Conservation (phyloP, 92 coral and sea anemone genomes). For the Heteractis magnifica region DNA sequence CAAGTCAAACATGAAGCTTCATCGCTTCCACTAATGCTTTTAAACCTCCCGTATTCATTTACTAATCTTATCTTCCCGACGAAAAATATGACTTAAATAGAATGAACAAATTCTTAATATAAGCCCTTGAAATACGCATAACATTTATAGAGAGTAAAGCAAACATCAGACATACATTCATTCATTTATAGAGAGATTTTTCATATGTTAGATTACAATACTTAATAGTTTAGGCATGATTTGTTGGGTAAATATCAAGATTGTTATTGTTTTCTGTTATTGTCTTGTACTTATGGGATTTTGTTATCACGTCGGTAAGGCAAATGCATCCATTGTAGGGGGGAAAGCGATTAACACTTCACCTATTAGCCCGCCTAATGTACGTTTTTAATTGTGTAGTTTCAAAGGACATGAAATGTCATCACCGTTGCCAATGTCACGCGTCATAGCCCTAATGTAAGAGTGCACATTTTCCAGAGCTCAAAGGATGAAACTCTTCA, state of each 20-base stretch:
- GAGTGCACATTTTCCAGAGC: constrained; percentile 14
- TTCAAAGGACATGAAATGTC: constrained; percentile 12
- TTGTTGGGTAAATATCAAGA: neutral
- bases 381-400: constrained; percentile 3
- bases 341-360: constrained; percentile 22
- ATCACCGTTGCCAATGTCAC: constrained; percentile 26
- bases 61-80: neutral
- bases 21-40: neutral
- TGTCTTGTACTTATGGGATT: constrained; percentile 14
- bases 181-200: neutral
- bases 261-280: neutral
- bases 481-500: constrained; percentile 18
- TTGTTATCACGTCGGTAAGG: neutral
- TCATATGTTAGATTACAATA: neutral
- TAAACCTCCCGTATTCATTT: neutral
- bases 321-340: neutral
- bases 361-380: constrained; percentile 16
- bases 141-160: neutral
- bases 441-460: constrained; percentile 12
- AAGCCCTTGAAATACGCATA: neutral
- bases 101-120: neutral
- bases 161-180: too few species aligned
- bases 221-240: neutral
- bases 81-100: neutral
- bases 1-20: neutral